A percentile compares a stretch with the other conserved stretches of the same genome.
Evolutionary conservation across 2,888 invertebrate genomes (phyloP).

Genomic region (Sicus ferrugineus): DNA sequence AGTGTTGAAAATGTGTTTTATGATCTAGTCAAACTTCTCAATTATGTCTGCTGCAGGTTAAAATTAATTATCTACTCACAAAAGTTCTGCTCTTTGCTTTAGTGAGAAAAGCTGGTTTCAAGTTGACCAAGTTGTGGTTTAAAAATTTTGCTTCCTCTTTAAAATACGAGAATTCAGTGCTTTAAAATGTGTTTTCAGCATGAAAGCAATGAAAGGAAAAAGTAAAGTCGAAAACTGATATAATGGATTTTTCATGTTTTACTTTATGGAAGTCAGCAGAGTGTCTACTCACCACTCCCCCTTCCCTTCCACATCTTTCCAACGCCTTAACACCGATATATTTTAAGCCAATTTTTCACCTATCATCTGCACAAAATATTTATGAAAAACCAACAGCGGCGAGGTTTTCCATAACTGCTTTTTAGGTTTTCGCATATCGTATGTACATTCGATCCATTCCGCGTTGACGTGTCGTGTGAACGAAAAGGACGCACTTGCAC

Average conservation of each 20-base stretch:
- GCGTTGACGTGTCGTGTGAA: not conserved
- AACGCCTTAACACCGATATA: not conserved
- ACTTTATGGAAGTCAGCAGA: not conserved
- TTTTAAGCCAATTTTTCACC: slow-evolving; percentile 18
- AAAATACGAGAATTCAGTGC: too few species aligned
- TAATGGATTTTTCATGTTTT: slow-evolving; percentile 18
- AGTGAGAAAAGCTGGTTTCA: too few species aligned
- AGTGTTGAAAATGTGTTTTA: too few species aligned
- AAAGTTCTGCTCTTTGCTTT: too few species aligned
- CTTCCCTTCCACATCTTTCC: not conserved
- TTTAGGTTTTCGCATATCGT: too few species aligned
- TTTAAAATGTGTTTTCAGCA: not conserved
- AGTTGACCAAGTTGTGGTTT: too few species aligned
- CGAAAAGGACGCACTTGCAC: not conserved
- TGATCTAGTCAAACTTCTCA: too few species aligned
- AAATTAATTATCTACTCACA: too few species aligned
- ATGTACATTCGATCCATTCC: slow-evolving; percentile 1
- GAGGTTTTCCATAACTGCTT: slow-evolving; percentile 1
- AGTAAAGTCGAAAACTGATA: not conserved
- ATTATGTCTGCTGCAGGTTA: too few species aligned
- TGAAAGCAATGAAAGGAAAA: not conserved
- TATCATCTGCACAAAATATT: slow-evolving; percentile 18
- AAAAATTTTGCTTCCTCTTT: too few species aligned
- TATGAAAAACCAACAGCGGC: slow-evolving; percentile 1
- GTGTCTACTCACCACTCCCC: not conserved